Evolutionary conservation across 2,888 invertebrate species (phyloP).

Genomic region (Oegoconia quadripuncta): DNA sequence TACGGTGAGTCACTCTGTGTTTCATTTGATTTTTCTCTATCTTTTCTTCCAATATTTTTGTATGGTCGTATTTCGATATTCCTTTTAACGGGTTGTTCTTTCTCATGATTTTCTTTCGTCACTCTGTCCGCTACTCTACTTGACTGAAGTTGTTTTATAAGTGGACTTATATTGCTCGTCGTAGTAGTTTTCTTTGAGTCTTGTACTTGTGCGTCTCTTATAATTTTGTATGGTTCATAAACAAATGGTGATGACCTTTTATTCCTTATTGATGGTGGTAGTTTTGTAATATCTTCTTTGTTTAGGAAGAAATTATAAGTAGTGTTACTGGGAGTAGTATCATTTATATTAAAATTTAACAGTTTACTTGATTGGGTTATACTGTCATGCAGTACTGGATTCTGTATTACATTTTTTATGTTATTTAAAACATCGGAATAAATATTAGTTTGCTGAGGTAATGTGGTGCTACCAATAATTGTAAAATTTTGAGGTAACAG

Average conservation of each 20-base stretch:
- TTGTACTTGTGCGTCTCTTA: slow-evolving; percentile 55
- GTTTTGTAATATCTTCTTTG: slow-evolving; percentile 36
- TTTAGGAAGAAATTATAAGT: slow-evolving; percentile 33
- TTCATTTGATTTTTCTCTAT: slow-evolving; percentile 37
- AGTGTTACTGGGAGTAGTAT: slow-evolving; percentile 17
- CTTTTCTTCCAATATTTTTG: slow-evolving; percentile 58
- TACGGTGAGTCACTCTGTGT: slow-evolving; percentile 25
- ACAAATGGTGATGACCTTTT: slow-evolving; percentile 57
- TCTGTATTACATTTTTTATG: slow-evolving; percentile 36
- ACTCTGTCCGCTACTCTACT: slow-evolving; percentile 58
- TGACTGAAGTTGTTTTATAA: slow-evolving; percentile 63
- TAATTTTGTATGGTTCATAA: slow-evolving; percentile 73
- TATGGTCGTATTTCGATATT: slow-evolving; percentile 42
- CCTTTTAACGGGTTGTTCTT: slow-evolving; percentile 45
- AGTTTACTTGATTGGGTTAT: neutral
- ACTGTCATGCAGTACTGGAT: slow-evolving; percentile 4
- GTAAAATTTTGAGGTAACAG: slow-evolving; percentile 13
- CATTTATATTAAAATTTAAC: slow-evolving; percentile 6
- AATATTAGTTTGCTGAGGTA: slow-evolving; percentile 43
- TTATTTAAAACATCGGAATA: slow-evolving; percentile 72
- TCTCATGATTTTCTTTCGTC: slow-evolving; percentile 37
- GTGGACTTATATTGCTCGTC: slow-evolving; percentile 58
- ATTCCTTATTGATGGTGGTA: slow-evolving; percentile 30
- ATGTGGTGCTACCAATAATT: slow-evolving; percentile 16
- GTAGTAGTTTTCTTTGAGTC: slow-evolving; percentile 65